Conservation (phyloP, 2,113 vertebrate genomes). For the Arizona elegans region DNA sequence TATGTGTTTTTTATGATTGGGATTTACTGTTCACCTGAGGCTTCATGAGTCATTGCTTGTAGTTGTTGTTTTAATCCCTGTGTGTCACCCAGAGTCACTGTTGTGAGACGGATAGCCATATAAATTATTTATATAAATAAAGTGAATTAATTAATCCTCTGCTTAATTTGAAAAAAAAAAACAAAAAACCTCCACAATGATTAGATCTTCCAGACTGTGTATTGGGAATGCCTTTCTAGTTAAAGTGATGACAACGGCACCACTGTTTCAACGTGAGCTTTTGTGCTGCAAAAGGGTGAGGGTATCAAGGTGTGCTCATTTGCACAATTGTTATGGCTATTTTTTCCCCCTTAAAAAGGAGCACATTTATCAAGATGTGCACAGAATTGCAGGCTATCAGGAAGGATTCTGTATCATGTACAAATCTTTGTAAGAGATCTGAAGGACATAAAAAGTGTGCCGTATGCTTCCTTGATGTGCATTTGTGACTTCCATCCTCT, state of each 20-base stretch:
- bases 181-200: neutral
- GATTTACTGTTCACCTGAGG: neutral
- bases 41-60: neutral
- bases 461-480: constrained; percentile 32
- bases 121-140: neutral
- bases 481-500: constrained; percentile 47
- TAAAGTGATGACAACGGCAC: neutral
- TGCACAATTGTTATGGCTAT: neutral
- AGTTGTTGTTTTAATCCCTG: neutral
- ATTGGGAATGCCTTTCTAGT: neutral
- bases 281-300: neutral
- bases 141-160: neutral
- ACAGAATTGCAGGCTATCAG: constrained; percentile 23
- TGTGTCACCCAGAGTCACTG: neutral
- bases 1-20: neutral
- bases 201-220: neutral
- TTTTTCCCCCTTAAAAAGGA: neutral
- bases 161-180: neutral
- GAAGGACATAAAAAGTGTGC: constrained; percentile 29
- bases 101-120: neutral
- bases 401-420: neutral
- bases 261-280: neutral
- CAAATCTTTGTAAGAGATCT: constrained; percentile 7
- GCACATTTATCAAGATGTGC: neutral
- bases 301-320: neutral